Base-by-base conservation (phyloP, 1,140 invertebrate genomes). In the Leguminivora glycinivorella region DNA sequence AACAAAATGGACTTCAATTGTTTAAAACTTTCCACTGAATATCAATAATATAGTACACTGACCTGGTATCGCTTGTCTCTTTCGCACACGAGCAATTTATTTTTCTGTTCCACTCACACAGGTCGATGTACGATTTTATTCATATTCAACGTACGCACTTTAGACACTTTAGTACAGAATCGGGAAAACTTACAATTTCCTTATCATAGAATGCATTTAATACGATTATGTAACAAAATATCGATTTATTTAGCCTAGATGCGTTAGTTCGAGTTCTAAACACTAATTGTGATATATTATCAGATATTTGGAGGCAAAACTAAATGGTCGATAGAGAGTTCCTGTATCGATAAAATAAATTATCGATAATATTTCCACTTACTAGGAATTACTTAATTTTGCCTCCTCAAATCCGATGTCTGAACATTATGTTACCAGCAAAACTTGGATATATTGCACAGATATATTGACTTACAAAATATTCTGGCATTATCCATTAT, bases 221-320 rank as follows among this genome's bases (percentile, higher is more conserved):
- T 63, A 63, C n/a, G 26, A 63, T 67, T 67, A 40, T 40, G 66
- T 67, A 67, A 67, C 66, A 67, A 67, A 67, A 67, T 67, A 67
- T 67, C 43, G 38, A 24, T 67, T 67, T 38, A 6, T 43, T 1
- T 40, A 34, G 14, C 5, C 19, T 31, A 26, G 63, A 40, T 67
- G 26, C 17, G 22, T 38, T 29, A 63, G 25, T 31, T 34, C 26
- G 58, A 63, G 1, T 34, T 31, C 26, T 29, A 63, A 31, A 9
- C 6, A 63, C 58, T 29, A 52, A 10, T 52, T 19, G 19, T 52
- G 19, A 52, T 43, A 38, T 38, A 38, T 29, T 29, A 29, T 29
- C 26, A 29, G 26, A 29, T 5, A 29, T 29, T 5, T 2, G 26
- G 26, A 29, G 26, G 26, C 26, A 29, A 29, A 29, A 29, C 5